These are phyloP conservation scores for Ailurus styani DNA, from an alignment of 2,113 vertebrate genomes.

Conservation along the genomic window DNA sequence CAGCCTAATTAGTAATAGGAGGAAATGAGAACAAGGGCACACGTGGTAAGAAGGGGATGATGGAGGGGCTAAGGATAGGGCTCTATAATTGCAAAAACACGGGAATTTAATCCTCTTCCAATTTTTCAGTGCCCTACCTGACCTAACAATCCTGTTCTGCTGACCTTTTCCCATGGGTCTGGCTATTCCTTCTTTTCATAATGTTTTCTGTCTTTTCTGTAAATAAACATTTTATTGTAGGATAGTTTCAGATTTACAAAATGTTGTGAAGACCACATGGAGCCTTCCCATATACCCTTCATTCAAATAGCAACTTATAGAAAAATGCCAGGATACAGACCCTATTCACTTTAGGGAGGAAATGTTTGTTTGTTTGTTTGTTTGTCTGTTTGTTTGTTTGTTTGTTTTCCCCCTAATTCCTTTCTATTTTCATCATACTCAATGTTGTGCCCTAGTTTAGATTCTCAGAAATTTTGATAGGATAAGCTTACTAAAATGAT, in stretches of 20 bases:
- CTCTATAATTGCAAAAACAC: slow-evolving; percentile 17
- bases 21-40: slow-evolving; percentile 53
- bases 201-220: neutral
- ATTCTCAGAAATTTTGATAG: neutral
- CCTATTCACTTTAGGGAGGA: neutral
- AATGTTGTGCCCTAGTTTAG: neutral
- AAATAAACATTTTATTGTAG: neutral
- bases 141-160: neutral
- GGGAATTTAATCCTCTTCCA: neutral
- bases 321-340: neutral
- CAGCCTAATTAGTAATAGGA: slow-evolving; percentile 69
- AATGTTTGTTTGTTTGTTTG: neutral
- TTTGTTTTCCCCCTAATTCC: neutral
- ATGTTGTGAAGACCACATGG: neutral
- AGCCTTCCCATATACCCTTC: neutral
- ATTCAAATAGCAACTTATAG: neutral
- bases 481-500: neutral
- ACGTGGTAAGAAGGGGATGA: slow-evolving; percentile 36
- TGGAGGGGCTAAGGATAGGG: neutral
- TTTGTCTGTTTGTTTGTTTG: neutral
- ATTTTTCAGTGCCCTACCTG: neutral
- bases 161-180: neutral
- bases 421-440: neutral
- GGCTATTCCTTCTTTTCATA: neutral
- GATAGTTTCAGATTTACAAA: neutral